Evolutionary conservation across 92 coral and sea anemone genomes (phyloP).

Genomic region (Actinostola sp.): DNA sequence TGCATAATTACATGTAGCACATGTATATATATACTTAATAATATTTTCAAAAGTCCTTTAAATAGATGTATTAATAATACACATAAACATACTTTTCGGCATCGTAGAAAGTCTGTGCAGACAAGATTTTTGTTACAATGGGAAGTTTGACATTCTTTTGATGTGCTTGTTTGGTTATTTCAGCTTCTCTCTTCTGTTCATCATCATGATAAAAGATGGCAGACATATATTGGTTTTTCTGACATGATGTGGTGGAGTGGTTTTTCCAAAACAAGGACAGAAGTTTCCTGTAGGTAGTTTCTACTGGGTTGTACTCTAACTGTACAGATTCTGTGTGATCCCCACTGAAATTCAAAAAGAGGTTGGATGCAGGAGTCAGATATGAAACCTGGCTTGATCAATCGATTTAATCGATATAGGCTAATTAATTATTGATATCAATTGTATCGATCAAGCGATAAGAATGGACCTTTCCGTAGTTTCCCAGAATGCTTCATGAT

Average conservation of each 20-base stretch:
- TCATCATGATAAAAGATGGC: constrained; percentile 94
- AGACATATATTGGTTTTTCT: constrained; percentile 91
- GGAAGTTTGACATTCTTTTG: constrained; percentile 58
- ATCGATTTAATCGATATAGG: too few relatives aligned
- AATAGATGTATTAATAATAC: neutral
- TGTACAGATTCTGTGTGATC: constrained; percentile 95
- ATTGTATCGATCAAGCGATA: too few relatives aligned
- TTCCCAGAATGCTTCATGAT: too few relatives aligned
- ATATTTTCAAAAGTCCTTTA: neutral
- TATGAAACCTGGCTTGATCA: too few relatives aligned
- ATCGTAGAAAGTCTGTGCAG: constrained; percentile 89
- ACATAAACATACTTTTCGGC: constrained; percentile 87
- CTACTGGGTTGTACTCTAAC: constrained; percentile 81
- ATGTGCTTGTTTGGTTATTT: constrained; percentile 68
- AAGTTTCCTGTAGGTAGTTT: constrained; percentile 84
- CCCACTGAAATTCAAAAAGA: constrained; percentile 62
- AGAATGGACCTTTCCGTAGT: too few relatives aligned
- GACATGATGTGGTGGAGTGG: constrained; percentile 73
- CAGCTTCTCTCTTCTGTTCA: constrained; percentile 82
- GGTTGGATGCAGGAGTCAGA: neutral
- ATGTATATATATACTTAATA: neutral
- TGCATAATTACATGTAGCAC: too few relatives aligned
- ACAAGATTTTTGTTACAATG: constrained; percentile 85
- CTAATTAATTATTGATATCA: too few relatives aligned
- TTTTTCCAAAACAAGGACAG: constrained; percentile 83